Percentiles rank a stretch among this genome's conserved stretches.
Evolutionary conservation across 2,888 invertebrate genomes (phyloP).

Genomic region (Caenorhabditis macrosperma): DNA sequence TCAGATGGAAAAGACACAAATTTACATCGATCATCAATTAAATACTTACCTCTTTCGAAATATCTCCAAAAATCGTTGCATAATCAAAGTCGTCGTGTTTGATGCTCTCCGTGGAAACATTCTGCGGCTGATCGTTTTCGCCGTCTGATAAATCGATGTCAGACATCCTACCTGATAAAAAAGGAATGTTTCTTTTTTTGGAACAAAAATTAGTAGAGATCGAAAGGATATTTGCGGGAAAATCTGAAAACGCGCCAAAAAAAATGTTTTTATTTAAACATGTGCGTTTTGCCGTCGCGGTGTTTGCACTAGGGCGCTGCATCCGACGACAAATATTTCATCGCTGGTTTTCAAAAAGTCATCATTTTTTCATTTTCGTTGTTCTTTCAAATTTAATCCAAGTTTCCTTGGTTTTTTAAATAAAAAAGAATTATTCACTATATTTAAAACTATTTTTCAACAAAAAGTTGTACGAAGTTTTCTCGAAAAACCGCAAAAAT

Average conservation of each 20-base stretch:
- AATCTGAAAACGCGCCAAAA: background rate
- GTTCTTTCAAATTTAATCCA: background rate
- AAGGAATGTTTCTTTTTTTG: no score
- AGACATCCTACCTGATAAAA: background rate
- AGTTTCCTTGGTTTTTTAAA: background rate
- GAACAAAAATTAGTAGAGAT: background rate
- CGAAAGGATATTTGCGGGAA: background rate
- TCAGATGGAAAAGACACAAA: no score
- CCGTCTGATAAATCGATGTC: background rate
- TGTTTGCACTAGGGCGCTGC: slow-evolving; percentile 11
- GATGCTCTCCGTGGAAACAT: background rate
- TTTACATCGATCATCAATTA: background rate
- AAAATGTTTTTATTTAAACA: background rate
- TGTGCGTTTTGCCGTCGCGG: slow-evolving; percentile 9
- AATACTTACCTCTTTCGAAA: background rate
- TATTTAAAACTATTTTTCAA: background rate
- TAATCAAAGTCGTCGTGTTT: background rate
- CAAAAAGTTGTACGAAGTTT: no score
- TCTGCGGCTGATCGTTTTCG: background rate
- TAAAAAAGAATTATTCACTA: background rate
- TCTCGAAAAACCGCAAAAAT: background rate
- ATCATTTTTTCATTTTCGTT: background rate
- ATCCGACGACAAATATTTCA: background rate
- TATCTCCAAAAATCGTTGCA: background rate
- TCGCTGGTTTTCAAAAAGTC: background rate